These are phyloP conservation scores for Sebastes variabilis DNA, from an alignment of 2,797 vertebrate genomes.

Conservation along the genomic window DNA sequence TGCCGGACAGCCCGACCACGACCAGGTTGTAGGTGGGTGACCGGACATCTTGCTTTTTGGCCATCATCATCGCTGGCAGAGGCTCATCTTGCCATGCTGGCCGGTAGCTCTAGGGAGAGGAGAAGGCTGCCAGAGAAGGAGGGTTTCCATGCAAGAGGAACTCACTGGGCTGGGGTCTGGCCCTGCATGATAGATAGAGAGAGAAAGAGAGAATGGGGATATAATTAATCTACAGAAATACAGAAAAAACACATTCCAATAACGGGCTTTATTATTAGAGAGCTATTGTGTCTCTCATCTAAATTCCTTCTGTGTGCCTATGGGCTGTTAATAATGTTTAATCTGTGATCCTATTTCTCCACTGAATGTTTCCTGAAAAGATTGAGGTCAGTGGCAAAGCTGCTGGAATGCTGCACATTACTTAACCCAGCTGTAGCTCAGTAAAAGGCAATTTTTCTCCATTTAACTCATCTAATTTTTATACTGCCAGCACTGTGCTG, in stretches of 20 bases:
- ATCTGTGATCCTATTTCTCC: constrained; percentile 66
- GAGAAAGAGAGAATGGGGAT: constrained; percentile 30
- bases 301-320: constrained; percentile 36
- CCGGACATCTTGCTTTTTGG: constrained; percentile 98
- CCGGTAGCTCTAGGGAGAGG: constrained; percentile 78
- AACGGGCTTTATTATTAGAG: constrained; percentile 37
- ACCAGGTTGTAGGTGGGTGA: constrained; percentile 95
- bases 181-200: constrained; percentile 62
- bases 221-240: constrained; percentile 44
- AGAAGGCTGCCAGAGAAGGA: constrained; percentile 56
- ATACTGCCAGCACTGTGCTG: constrained; percentile 21
- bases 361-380: constrained; percentile 73
- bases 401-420: constrained; percentile 63
- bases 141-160: constrained; percentile 74
- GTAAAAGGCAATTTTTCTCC: constrained; percentile 36
- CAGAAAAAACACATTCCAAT: constrained; percentile 19
- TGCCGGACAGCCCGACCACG: constrained; percentile 96
- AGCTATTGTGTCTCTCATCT: constrained; percentile 41
- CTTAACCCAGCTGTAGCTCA: constrained; percentile 56
- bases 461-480: constrained; percentile 53
- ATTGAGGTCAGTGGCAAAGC: constrained; percentile 74
- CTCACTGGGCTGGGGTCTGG: constrained; percentile 65
- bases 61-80: constrained; percentile 91
- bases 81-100: constrained; percentile 90
- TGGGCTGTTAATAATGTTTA: constrained; percentile 65